Percentiles rank a stretch among this genome's conserved stretches.
phyloP scores from a whole-genome alignment of 2,113 vertebrate genomes.

The Laticauda colubrina region DNA sequence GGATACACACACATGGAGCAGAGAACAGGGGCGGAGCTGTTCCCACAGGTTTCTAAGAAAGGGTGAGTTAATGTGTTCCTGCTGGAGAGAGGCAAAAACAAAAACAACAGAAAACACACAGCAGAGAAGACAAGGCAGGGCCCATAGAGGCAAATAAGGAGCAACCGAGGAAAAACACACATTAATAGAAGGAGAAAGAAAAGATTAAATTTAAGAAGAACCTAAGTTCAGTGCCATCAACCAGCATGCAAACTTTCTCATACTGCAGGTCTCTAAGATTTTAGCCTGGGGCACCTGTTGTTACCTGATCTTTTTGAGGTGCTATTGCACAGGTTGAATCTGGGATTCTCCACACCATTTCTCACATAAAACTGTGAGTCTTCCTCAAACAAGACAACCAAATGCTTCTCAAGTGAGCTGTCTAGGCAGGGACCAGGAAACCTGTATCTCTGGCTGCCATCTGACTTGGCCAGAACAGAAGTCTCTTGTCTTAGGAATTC shows the following conservation, averaged over 20 bases:
- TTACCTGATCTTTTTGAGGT: background rate
- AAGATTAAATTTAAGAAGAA: background rate
- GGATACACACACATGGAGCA: background rate
- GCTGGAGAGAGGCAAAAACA: background rate
- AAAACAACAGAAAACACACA: conserved; percentile 7
- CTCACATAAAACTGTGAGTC: too few relatives aligned
- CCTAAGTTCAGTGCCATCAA: background rate
- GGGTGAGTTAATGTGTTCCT: conserved; percentile 10
- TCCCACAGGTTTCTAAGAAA: conserved; percentile 38
- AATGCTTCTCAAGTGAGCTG: background rate
- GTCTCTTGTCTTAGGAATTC: background rate
- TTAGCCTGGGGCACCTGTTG: background rate
- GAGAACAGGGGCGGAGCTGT: conserved; percentile 23
- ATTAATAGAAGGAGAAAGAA: background rate
- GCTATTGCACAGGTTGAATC: background rate
- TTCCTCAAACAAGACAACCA: background rate
- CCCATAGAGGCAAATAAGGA: background rate
- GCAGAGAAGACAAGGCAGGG: background rate
- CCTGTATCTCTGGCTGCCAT: background rate
- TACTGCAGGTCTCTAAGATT: background rate
- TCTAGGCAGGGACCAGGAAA: background rate
- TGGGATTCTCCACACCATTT: background rate
- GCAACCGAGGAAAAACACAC: background rate
- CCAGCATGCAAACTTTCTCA: background rate
- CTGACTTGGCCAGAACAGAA: background rate